Evolutionary conservation across 2,797 vertebrate genomes (phyloP), one percentile per base, ranked within the genome.

Genomic region (Hydrophis major): DNA sequence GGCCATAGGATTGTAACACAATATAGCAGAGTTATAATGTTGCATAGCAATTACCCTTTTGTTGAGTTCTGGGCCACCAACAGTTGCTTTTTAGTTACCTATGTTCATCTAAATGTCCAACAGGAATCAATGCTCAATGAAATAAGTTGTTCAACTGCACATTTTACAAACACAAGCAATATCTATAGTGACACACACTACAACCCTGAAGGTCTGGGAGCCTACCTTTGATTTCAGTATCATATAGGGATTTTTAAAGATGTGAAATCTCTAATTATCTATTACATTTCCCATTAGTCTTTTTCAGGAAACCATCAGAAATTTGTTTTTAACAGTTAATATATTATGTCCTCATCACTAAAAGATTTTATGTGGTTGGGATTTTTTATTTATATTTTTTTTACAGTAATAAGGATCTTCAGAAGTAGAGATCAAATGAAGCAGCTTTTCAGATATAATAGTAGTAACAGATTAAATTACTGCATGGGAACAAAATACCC

Each of bases 361-460:
- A 74, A 57, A 59, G 4, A 28, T 37, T 27, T 37, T 7, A 28
- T 63, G 69, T 87, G 47, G 22, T 32, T 66, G 28, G 74, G 28
- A 16, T 25, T 4, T 66, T 11, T 10, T 60, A 86, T 60, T 42
- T 42, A 20, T 42, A 37, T 11, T 20, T 18, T 12, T 12, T 59
- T 42, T 37, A 32, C 66, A 57, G 50, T 74, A 74, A n/a, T 28
- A 20, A 88, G 13, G 53, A 91, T 57, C 55, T 42, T 91, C 1
- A 94, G 53, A 78, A 3, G 2, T 57, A n/a, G 27, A 90, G 63
- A 90, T 4, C 12, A 50, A 47, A 50, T 1, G 32, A 42, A 56
- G 57, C 20, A 93, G 66, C 2, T 22, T 89, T 95, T 89, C 90
- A 28, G 28, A 78, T 42, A 93, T 89, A 56, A 83, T 61, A 92